These are phyloP conservation scores for Porites rus DNA, from an alignment of 92 coral and sea anemone genomes.

Conservation along the genomic window DNA sequence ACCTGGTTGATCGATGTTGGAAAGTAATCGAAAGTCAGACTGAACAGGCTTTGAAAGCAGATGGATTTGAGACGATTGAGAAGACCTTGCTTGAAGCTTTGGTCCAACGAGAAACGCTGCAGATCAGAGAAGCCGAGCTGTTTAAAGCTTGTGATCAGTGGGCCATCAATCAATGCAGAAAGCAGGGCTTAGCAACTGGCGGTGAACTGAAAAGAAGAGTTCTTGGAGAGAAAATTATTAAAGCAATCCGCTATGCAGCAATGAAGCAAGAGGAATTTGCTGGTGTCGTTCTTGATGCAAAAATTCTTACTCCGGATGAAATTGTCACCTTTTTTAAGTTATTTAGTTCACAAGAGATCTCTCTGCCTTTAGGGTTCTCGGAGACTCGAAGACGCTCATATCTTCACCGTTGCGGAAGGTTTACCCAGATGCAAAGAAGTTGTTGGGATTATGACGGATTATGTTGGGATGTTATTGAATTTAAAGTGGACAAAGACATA, in stretches of 20 bases:
- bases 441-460: background rate
- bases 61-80: background rate
- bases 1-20: background rate
- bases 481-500: constrained; percentile 1
- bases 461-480: background rate
- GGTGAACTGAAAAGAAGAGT: background rate
- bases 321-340: background rate
- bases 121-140: background rate
- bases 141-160: background rate
- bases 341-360: background rate
- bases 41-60: background rate
- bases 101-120: background rate
- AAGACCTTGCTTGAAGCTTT: background rate
- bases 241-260: constrained; percentile 12
- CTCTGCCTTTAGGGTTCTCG: background rate
- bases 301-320: constrained; percentile 8
- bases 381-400: background rate
- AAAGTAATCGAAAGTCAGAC: background rate
- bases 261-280: constrained; percentile 1
- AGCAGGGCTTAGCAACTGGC: background rate
- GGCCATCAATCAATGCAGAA: background rate
- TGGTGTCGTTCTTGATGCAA: background rate
- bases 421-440: background rate
- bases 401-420: background rate
- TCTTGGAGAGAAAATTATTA: background rate